These are phyloP conservation scores for Trachemys scripta DNA, from an alignment of 2,113 vertebrate species.

Conservation along the genomic window DNA sequence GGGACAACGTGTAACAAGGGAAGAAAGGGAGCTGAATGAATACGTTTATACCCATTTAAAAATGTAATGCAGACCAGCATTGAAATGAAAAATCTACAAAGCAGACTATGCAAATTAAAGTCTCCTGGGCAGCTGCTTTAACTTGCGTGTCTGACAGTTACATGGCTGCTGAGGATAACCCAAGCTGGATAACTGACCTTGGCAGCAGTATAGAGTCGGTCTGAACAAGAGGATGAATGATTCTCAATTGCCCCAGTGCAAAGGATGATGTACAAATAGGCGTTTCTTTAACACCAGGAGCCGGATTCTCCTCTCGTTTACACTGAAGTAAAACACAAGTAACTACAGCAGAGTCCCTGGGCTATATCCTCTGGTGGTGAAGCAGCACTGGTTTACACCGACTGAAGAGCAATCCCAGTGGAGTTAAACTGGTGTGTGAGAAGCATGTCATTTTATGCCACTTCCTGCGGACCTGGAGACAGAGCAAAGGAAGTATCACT, in stretches of 20 bases:
- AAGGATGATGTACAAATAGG: background rate
- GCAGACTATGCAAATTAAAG: background rate
- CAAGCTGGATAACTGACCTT: background rate
- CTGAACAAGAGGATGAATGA: background rate
- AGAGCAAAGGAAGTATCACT: background rate
- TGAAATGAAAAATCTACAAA: background rate
- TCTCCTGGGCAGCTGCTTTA: background rate
- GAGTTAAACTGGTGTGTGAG: background rate
- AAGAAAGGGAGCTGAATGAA: background rate
- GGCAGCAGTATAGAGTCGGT: background rate
- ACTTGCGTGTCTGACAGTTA: background rate
- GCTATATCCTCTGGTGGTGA: too few relatives aligned
- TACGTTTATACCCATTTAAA: slow-evolving; percentile 24
- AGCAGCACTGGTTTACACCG: background rate
- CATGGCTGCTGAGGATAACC: background rate
- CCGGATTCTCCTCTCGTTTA: background rate
- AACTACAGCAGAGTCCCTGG: too few relatives aligned
- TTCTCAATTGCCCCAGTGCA: background rate
- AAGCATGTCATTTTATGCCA: background rate
- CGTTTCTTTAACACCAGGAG: background rate
- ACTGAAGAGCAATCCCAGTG: background rate
- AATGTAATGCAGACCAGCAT: background rate
- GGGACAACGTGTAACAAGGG: background rate
- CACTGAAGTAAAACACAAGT: background rate
- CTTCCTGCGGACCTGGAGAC: background rate